These are phyloP conservation scores for Passerina amoena DNA, from an alignment of 2,113 vertebrate genomes.

Conservation along the genomic window DNA sequence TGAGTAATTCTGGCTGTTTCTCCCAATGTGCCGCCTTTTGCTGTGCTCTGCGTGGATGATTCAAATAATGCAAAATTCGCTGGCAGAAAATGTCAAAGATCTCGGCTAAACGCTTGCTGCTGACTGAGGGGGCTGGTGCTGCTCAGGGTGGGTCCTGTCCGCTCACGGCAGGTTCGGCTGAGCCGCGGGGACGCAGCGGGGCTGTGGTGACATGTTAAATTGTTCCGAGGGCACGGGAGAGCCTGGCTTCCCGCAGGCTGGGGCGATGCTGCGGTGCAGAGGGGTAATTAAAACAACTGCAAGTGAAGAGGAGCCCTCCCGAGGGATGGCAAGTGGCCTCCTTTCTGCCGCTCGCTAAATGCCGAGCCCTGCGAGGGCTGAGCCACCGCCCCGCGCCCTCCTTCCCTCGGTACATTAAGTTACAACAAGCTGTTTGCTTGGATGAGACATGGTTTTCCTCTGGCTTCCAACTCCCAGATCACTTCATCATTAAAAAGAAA, in stretches of 20 bases:
- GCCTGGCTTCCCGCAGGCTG: background rate
- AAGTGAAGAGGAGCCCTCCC: background rate
- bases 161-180: background rate
- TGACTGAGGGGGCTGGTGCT: conserved; percentile 3
- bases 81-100: conserved; percentile 7
- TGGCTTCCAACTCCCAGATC: background rate
- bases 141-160: background rate
- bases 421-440: background rate
- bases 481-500: background rate
- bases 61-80: conserved; percentile 21
- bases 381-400: background rate
- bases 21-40: background rate
- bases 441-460: background rate
- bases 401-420: background rate
- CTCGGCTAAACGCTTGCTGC: background rate
- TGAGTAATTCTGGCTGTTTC: conserved; percentile 49
- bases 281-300: background rate
- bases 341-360: background rate
- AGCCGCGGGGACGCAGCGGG: background rate
- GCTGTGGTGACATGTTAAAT: background rate
- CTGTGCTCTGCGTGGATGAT: background rate
- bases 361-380: background rate
- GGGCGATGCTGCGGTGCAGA: background rate
- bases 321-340: background rate
- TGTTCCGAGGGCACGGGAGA: background rate